Base-by-base conservation (phyloP, 2,888 invertebrate genomes). In the Morpho helenor region DNA sequence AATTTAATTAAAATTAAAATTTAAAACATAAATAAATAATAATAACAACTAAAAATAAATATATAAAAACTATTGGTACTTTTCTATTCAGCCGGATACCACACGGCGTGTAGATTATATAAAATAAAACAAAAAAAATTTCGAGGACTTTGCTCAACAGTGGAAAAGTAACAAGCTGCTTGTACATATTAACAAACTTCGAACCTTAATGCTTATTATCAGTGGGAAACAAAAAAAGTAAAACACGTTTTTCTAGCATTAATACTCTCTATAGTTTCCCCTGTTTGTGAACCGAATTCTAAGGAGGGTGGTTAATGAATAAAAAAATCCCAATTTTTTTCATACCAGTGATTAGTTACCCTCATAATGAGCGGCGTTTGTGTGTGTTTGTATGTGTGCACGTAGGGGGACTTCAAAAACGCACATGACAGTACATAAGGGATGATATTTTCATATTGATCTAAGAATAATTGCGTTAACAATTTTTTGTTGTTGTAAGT, bases 241-340 rank as follows among this genome's bases (percentile, higher is more conserved):
- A 9, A 10, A 42, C 40, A 16, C 1, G 22, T 41, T 50, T 51
- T 42, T 51, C 31, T 51, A 51, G 43, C 8, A 23, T 23, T 5
- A 44, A 44, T 31, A 8, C 48, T 10, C 78, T 84, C 84, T 59
- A 77, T 57, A 61, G 51, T 52, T 66, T 69, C 66, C 63, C 50
- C 53, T 70, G 68, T 62, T 69, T 74, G 75, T 79, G 81, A 80
- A 80, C 79, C 80, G 79, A 77, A 71, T 69, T 73, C 79, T 80
- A 87, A 87, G 87, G 86, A 83, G 90, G 88, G 88, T 87, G 87
- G 85, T 87, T 90, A 89, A 89, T 90, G 89, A 91, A 90, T 89
- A 89, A 91, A 90, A 89, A 90, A 89, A 88, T 73, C 75, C 79
- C 68, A 75, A 75, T 84, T 88, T 89, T 87, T 87, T 87, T 86